Evolutionary conservation across 2,888 invertebrate species (phyloP).

Genomic region (Cactoblastis cactorum): DNA sequence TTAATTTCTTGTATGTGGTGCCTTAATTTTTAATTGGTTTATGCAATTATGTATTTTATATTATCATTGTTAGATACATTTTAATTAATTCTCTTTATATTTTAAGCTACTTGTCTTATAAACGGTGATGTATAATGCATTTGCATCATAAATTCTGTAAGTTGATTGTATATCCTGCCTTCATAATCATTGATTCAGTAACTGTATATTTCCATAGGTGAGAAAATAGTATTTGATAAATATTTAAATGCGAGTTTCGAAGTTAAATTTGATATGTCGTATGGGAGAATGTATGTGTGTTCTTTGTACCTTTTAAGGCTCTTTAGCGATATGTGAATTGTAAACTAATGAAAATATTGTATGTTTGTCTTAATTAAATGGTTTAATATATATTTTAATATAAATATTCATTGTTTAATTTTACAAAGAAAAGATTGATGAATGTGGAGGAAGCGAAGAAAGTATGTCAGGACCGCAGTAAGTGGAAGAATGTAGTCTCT

Average conservation of each 20-base stretch:
- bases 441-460: too few relatives aligned
- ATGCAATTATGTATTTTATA: conserved; percentile 37
- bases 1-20: conserved; percentile 67
- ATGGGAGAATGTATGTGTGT: conserved; percentile 62
- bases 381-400: conserved; percentile 80
- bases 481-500: too few relatives aligned
- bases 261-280: conserved; percentile 38
- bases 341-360: conserved; percentile 78
- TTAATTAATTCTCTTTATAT: conserved; percentile 18
- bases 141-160: conserved; percentile 34
- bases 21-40: conserved; percentile 61
- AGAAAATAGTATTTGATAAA: conserved; percentile 38
- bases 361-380: conserved; percentile 78
- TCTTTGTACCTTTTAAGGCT: conserved; percentile 72
- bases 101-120: conserved; percentile 24
- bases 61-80: conserved; percentile 30
- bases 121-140: conserved; percentile 31
- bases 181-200: conserved; percentile 37
- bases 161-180: conserved; percentile 31
- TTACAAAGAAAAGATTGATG: too few relatives aligned
- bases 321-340: conserved; percentile 67
- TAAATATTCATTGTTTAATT: conserved; percentile 50
- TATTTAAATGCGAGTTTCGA: conserved; percentile 38
- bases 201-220: conserved; percentile 49
- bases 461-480: too few relatives aligned